phyloP scores from a whole-genome alignment of 2,797 vertebrate species.

The Hapalemur alaotrensis region DNA sequence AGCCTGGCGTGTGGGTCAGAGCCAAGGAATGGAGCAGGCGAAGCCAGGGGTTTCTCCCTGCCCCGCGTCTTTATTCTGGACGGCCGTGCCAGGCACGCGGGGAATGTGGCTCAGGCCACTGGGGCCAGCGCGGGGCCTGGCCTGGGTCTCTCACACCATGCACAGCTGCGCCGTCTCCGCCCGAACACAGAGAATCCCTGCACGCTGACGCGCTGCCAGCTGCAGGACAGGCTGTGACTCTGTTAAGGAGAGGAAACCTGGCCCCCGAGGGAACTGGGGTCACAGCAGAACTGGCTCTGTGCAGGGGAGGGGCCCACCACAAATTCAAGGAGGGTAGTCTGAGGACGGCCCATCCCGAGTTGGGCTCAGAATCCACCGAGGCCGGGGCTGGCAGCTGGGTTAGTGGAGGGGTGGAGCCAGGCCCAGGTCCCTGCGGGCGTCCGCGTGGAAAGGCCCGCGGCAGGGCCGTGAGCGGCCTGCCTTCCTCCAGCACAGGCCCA shows the following conservation, averaged over 20 bases:
- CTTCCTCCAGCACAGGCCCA: background rate
- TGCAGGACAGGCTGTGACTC: background rate
- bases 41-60: background rate
- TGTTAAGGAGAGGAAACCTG: background rate
- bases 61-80: background rate
- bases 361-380: background rate
- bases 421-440: background rate
- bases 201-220: fast-evolving
- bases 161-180: background rate
- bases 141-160: background rate
- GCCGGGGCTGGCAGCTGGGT: fast-evolving
- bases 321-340: background rate
- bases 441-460: background rate
- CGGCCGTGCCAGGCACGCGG: background rate
- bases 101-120: background rate
- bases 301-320: background rate
- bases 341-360: background rate
- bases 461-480: no score
- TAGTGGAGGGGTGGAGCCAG: fast-evolving
- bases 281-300: background rate
- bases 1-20: fast-evolving
- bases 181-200: background rate
- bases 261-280: background rate
- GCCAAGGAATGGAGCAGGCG: background rate
- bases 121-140: background rate